Base-by-base conservation (phyloP, 2,888 invertebrate species). In the Creontiades dilutus region DNA sequence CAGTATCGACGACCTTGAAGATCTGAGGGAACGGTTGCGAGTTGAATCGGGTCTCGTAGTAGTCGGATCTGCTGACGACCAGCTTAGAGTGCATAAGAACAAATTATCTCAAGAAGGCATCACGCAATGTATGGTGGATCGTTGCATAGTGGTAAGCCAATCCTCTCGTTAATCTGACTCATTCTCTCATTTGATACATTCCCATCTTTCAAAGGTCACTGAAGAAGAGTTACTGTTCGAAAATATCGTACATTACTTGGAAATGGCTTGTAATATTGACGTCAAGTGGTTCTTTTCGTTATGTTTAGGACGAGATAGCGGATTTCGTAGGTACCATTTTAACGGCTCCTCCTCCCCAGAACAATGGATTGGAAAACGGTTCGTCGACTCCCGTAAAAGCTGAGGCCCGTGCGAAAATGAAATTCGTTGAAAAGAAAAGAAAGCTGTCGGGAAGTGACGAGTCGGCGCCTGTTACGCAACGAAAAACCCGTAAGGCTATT, bases 1-100 rank as follows among this genome's bases (percentile, higher is more conserved):
- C 48, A 95, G 95, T 61, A 94, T 95, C 85, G 96, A 97, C 92
- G 96, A 96, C 93, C 94, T 97, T 92, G 97, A 97, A 93, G 96
- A 96, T 89, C 93, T 97, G 61, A 94, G 97, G 5, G 96, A 96
- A 92, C 95, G 95, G 91, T 96, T 97, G 95, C 94, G 95, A 91
- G 96, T 96, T 0, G 96, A 97, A 92, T 96, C 96, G 3, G 95
- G 96, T 86, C 93, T 97, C 55, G 94, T 97, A 55, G 95, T 97
- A 16, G 96, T 97, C 19, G 97, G 97, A 28, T 96, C 96, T 57
- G 97, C 96, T 0, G 97, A 97, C 93, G 96, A 97, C 93, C 94
- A 95, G 88, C 93, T 97, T 23, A 94, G 96, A 68, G 94, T 97
- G 91, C 95, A 95, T 9, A 95, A 96, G 91, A 94, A 95, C 85